Percentiles rank a stretch among this genome's conserved stretches.
Evolutionary conservation across 2,888 invertebrate genomes (phyloP).

Genomic region (Neria commutata): DNA sequence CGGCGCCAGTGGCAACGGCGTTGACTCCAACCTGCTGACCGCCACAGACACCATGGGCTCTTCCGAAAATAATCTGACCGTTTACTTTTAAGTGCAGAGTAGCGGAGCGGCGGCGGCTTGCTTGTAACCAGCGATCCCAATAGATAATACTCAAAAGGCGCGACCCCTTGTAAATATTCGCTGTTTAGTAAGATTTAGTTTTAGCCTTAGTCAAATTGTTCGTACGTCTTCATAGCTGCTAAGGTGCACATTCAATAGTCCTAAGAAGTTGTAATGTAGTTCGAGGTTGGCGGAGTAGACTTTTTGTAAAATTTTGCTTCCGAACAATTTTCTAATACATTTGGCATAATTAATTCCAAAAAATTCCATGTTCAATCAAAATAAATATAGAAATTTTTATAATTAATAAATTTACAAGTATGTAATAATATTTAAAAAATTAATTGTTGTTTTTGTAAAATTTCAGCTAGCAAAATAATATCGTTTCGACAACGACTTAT

Average conservation of each 20-base stretch:
- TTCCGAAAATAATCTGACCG: conserved; percentile 67
- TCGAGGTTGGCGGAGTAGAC: neutral
- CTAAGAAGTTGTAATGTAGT: conserved; percentile 42
- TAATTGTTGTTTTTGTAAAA: too few species aligned
- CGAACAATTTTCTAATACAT: conserved; percentile 29
- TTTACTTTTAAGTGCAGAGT: conserved; percentile 63
- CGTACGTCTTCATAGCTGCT: too few species aligned
- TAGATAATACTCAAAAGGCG: neutral
- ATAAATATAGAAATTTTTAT: too few species aligned
- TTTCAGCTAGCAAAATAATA: too few species aligned
- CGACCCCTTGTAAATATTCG: conserved; percentile 39
- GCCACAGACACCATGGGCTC: conserved; percentile 60
- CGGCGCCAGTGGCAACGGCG: conserved; percentile 17
- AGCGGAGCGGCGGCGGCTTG: neutral
- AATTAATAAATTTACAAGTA: too few species aligned
- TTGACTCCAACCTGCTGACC: conserved; percentile 51
- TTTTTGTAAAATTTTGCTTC: conserved; percentile 47
- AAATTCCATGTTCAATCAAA: neutral
- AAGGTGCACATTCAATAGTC: conserved; percentile 48
- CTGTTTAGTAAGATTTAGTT: conserved; percentile 25
- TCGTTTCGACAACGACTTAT: too few species aligned
- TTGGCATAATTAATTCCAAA: neutral
- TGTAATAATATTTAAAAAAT: too few species aligned
- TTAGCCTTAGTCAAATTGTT: neutral
- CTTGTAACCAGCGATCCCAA: neutral